Base-by-base conservation (phyloP, 2,113 vertebrate genomes). In the Crotophaga sulcirostris region DNA sequence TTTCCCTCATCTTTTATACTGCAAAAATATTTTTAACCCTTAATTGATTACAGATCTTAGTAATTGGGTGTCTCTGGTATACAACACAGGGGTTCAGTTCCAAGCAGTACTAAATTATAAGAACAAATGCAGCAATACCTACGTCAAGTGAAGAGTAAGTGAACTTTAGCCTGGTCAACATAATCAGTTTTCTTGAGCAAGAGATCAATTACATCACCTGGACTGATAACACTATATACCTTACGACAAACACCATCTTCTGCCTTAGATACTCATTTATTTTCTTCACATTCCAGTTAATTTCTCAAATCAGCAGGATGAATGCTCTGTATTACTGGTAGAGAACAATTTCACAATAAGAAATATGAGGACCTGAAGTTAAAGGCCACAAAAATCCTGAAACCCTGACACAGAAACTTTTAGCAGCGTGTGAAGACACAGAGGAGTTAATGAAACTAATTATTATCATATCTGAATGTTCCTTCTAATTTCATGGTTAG, bases 401-500 rank as follows among this genome's bases (percentile, higher is more conserved):
- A 66, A 70, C 11, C 0, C 0, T 34, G 8, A 15, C 38, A 49
- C 8, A 60, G 16, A 64, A 83, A 40, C 19, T 20, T 45, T 81
- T 59, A 68, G n/a, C 2, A 17, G 15, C 7, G 2, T 34, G 4
- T 38, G 10, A 82, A 69, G 6, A 64, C 23, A 52, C 24, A 84
- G 11, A 2, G 33, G 5, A 1, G 11, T 69, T 59, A 84, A 59
- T 5, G 12, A 69, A 68, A 51, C 9, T 2, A 55, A 33, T 51
- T 25, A 10, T 9, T 49, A 9, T 4, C 3, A 15, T 13, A 49
- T 16, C 51, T 45, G 12, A 64, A 74, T 10, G 1, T 44, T 63
- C 11, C 20, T 67, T 26, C 36, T 26, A 72, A 67, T 31, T 75
- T 77, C 23, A 66, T 16, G 20, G 59, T 31, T 10, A 59, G 51